Base-by-base conservation (phyloP, 2,888 invertebrate genomes). In the Pristionchus entomophagus region DNA sequence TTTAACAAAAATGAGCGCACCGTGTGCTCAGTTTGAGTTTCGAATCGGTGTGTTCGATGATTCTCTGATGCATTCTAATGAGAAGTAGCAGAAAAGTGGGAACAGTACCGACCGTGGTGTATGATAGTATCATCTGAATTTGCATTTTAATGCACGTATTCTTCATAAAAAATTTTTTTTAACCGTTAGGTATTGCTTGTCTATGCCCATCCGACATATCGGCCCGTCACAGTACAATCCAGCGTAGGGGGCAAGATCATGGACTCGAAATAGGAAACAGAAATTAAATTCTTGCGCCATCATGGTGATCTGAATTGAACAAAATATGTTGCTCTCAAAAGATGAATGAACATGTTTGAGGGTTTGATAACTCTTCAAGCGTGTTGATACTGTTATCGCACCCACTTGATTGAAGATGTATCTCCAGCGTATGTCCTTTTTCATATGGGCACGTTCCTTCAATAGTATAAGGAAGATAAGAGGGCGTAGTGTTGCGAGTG, bases 151-250 rank as follows among this genome's bases (percentile, higher is more conserved):
- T n/a, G n/a, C n/a, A n/a, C n/a, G n/a, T n/a, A n/a, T n/a, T n/a
- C n/a, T n/a, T n/a, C n/a, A n/a, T n/a, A n/a, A n/a, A n/a, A n/a
- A n/a, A n/a, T n/a, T 10, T 6, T 14, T 29, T 2, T 32, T 62
- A 26, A 73, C 73, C 73, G 41, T 73, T 0, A 73, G 45, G 6
- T 32, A 41, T 19, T 1, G 73, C 26, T 73, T 73, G 2, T 0
- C 0, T 2, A 73, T 73, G 0, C 45, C 73, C 45, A 26, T 26
- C n/a, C 73, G 41, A 45, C 73, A 73, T 10, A 73, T 73, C 2
- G 73, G 73, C 12, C 73, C 73, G 17, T 73, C 73, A 45, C 73
- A 73, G 22, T 73, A 73, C 12, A 73, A 19, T 26, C 26, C 73
- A 41, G 73, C 1, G 26, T 45, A 73, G 0, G 73, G 73, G 0